phyloP scores from a whole-genome alignment of 1,140 invertebrate species.

The Oryctes rhinoceros region DNA sequence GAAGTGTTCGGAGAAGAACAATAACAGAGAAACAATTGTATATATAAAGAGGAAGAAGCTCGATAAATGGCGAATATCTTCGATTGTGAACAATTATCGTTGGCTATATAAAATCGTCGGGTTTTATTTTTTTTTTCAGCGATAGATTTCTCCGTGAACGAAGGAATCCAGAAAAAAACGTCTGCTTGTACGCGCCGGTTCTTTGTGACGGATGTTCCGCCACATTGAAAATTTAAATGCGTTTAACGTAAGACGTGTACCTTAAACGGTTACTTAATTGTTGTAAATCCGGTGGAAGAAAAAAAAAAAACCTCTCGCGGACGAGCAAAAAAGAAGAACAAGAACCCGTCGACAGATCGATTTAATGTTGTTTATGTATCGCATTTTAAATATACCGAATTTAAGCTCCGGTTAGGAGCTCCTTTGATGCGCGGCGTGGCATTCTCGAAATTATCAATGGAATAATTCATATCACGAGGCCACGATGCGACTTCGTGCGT shows the following conservation, averaged over 20 bases:
- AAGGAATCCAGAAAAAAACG: background rate
- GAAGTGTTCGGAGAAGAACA: background rate
- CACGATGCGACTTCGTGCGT: background rate
- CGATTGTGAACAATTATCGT: background rate
- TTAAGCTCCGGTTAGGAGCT: background rate
- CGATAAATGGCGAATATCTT: background rate
- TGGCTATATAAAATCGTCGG: background rate
- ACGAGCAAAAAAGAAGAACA: constrained; percentile 13
- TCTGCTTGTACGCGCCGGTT: background rate
- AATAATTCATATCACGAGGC: constrained; percentile 18
- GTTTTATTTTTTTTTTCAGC: background rate
- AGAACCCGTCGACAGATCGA: constrained; percentile 4
- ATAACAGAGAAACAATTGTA: background rate
- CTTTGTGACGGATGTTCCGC: constrained; percentile 16
- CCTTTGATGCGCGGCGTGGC: background rate
- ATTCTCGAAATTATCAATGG: background rate
- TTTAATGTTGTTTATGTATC: constrained; percentile 10
- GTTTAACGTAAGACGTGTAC: background rate
- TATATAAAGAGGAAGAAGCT: background rate
- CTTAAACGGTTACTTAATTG: constrained; percentile 12
- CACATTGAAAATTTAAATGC: constrained; percentile 22
- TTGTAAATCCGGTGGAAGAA: constrained; percentile 21
- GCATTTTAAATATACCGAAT: background rate
- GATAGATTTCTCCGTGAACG: background rate
- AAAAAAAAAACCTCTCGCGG: background rate